These are phyloP conservation scores for Microcebus lehilahytsara DNA, from an alignment of 2,113 vertebrate genomes.

Conservation along the genomic window DNA sequence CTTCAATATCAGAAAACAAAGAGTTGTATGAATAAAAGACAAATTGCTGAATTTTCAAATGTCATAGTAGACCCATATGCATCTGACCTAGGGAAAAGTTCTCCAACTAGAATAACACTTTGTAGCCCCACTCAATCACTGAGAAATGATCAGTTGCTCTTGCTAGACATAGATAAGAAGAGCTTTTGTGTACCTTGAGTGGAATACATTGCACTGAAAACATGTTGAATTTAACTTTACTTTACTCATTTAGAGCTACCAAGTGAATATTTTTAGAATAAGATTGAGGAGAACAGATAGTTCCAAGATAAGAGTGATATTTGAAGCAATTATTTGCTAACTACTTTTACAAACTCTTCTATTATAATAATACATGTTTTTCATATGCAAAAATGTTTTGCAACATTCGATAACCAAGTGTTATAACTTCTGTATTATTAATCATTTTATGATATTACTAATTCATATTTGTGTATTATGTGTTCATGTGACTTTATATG, in stretches of 20 bases:
- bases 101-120: neutral
- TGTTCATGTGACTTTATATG: neutral
- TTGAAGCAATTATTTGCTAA: neutral
- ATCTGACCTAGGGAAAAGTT: constrained; percentile 18
- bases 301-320: neutral
- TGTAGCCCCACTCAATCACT: neutral
- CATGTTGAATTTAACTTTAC: neutral
- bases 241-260: neutral
- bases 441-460: neutral
- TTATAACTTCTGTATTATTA: neutral
- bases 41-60: constrained; percentile 45
- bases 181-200: neutral
- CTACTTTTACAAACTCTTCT: neutral
- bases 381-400: neutral
- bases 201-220: constrained; percentile 31
- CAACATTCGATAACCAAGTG: neutral
- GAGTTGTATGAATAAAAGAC: neutral
- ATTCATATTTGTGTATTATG: neutral
- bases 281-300: neutral
- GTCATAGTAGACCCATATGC: neutral
- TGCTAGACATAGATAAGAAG: neutral
- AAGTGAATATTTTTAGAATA: neutral
- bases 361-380: neutral
- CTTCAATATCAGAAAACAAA: neutral
- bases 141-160: neutral